phyloP scores from a whole-genome alignment of 2,113 vertebrate species.

The Tragelaphus imberbis region DNA sequence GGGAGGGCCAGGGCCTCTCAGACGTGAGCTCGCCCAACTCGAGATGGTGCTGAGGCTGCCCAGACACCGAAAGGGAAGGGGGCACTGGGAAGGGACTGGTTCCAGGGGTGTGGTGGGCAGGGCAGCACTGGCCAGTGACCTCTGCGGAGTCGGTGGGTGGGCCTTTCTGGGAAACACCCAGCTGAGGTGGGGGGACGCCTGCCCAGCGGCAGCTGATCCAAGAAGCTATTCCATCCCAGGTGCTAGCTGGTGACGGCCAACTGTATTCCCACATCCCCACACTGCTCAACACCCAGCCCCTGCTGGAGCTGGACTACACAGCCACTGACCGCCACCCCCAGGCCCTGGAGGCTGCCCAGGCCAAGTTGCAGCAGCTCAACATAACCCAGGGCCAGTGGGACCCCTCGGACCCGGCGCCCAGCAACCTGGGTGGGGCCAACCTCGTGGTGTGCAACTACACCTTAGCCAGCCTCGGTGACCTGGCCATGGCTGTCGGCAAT shows the following conservation, averaged over 20 bases:
- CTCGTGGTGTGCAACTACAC: conserved; percentile 89
- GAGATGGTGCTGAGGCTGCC: background rate
- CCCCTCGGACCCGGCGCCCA: conserved; percentile 78
- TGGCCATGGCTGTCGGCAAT: conserved; percentile 79
- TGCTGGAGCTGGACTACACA: conserved; percentile 87
- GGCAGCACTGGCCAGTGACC: background rate
- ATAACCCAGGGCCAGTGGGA: conserved; percentile 85
- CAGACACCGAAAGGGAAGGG: background rate
- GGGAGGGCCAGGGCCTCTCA: background rate
- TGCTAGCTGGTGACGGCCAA: conserved; percentile 84
- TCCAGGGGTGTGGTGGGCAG: background rate
- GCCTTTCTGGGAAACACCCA: background rate
- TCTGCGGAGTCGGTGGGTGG: accelerated
- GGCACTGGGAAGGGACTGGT: background rate
- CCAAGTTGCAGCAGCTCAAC: conserved; percentile 77
- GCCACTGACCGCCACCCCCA: conserved; percentile 82
- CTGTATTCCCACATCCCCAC: conserved; percentile 84
- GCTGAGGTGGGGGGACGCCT: accelerated
- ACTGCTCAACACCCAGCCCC: conserved; percentile 87
- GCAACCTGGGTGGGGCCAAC: conserved; percentile 78
- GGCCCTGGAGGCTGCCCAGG: conserved; percentile 76
- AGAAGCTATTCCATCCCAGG: conserved; percentile 60
- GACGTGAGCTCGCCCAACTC: accelerated
- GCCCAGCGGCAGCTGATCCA: too few relatives aligned
- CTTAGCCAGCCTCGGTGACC: conserved; percentile 65